A percentile compares a stretch with the other conserved stretches of the same genome.
phyloP scores from a whole-genome alignment of 2,797 vertebrate genomes.

The Scolopax rusticola region DNA sequence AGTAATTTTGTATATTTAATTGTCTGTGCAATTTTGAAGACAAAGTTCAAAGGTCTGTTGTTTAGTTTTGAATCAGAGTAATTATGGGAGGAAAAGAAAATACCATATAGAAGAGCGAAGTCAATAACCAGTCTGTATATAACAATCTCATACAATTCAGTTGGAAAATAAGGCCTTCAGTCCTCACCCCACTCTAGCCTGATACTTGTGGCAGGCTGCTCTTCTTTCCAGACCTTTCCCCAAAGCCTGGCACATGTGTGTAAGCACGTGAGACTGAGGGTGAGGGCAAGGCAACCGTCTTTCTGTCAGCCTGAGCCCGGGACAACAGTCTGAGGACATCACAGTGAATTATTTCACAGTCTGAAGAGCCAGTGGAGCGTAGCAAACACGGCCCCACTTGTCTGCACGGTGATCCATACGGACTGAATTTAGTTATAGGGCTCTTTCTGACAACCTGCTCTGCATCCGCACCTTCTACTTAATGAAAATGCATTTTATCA shows the following conservation, averaged over 20 bases:
- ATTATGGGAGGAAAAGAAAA: not conserved
- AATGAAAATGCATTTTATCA: not conserved
- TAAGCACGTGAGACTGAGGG: not conserved
- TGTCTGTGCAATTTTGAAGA: not conserved
- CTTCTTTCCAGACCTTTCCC: not conserved
- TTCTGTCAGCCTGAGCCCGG: not conserved
- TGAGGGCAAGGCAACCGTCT: not conserved
- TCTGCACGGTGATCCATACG: not conserved
- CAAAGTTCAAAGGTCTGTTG: not conserved
- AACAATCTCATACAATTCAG: not conserved
- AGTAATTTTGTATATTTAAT: not conserved
- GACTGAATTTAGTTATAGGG: not conserved
- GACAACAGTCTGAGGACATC: constrained; percentile 33
- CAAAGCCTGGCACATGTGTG: not conserved
- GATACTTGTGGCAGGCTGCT: not conserved
- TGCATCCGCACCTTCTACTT: not conserved
- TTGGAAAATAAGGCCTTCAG: not conserved
- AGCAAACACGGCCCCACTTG: not conserved
- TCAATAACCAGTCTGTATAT: not conserved
- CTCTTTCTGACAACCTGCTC: not conserved
- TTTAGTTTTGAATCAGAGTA: not conserved
- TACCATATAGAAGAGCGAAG: not conserved
- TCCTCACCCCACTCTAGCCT: not conserved
- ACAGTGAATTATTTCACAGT: constrained; percentile 53
- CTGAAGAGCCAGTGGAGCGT: constrained; percentile 12